phyloP scores from a whole-genome alignment of 2,888 invertebrate genomes.

The Thereva nobilitata region DNA sequence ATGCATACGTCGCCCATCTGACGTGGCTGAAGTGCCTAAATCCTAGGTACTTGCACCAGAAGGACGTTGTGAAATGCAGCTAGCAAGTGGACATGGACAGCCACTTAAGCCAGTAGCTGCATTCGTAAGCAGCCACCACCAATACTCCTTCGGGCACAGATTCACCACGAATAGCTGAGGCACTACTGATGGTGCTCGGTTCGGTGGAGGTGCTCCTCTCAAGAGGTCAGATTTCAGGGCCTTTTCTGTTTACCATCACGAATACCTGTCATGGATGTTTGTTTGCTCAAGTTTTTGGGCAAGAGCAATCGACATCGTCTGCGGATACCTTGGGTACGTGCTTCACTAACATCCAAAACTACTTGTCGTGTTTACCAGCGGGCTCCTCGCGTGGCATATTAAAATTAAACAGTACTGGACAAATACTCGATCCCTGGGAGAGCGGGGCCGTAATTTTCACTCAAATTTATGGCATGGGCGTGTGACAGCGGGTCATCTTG shows the following conservation, averaged over 20 bases:
- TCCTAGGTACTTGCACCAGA: constrained; percentile 5
- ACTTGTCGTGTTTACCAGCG: constrained; percentile 19
- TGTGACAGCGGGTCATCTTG: no score
- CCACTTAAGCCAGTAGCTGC: no score
- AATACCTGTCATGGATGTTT: constrained; percentile 6
- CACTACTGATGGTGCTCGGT: constrained; percentile 3
- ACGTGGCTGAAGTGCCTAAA: constrained; percentile 3
- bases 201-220: not conserved
- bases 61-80: not conserved
- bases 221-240: constrained; percentile 8
- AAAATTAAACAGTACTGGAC: constrained; percentile 8
- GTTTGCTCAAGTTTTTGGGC: not conserved
- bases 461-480: not conserved
- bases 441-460: not conserved
- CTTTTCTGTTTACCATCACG: constrained; percentile 4
- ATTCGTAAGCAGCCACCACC: no score
- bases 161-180: constrained; percentile 2
- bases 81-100: not conserved
- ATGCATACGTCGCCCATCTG: not conserved
- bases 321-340: not conserved
- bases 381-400: constrained; percentile 28
- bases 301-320: constrained; percentile 13
- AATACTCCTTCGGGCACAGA: not conserved
- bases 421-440: constrained; percentile 9
- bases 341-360: constrained; percentile 1